A percentile compares a stretch with the other conserved stretches of the same genome.
Evolutionary conservation across 1,140 invertebrate genomes (phyloP).

Genomic region (Calosoma granatense): DNA sequence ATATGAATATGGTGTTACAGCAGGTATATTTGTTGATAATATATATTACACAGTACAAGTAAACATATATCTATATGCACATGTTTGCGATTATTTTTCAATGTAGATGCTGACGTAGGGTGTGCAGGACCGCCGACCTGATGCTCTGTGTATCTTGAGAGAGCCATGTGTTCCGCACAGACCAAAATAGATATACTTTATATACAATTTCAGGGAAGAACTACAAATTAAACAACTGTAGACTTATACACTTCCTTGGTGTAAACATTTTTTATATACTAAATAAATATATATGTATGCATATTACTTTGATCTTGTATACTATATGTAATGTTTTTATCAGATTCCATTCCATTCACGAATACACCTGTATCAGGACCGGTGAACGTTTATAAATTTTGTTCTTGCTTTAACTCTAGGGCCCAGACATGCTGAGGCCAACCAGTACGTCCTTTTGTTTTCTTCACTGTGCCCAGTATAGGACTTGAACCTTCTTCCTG

Average conservation of each 20-base stretch:
- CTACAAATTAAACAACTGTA: slow-evolving; percentile 26
- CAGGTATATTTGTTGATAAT: no score
- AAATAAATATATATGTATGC: not conserved
- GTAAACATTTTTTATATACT: slow-evolving; percentile 16
- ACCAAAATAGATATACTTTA: slow-evolving; percentile 33
- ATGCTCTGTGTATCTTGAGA: slow-evolving; percentile 42
- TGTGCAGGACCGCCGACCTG: slow-evolving; percentile 24
- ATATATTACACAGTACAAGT: no score
- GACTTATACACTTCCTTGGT: slow-evolving; percentile 25
- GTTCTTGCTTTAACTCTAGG: slow-evolving; percentile 71
- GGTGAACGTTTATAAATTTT: slow-evolving; percentile 25
- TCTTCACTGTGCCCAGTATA: slow-evolving; percentile 23
- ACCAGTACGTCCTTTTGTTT: slow-evolving; percentile 72
- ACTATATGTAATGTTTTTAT: not conserved
- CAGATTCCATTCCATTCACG: not conserved
- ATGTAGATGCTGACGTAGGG: not conserved
- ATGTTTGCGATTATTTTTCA: not conserved
- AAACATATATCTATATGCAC: not conserved
- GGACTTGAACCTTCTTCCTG: not conserved
- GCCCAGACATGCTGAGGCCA: slow-evolving; percentile 96
- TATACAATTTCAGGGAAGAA: slow-evolving; percentile 31
- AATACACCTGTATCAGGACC: slow-evolving; percentile 2
- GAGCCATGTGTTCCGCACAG: slow-evolving; percentile 30
- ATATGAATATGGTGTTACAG: no score
- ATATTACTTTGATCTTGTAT: not conserved